Percentiles rank a stretch among this genome's conserved stretches.
Conservation (phyloP, 2,797 vertebrate genomes). For the Sebastes umbrosus region DNA sequence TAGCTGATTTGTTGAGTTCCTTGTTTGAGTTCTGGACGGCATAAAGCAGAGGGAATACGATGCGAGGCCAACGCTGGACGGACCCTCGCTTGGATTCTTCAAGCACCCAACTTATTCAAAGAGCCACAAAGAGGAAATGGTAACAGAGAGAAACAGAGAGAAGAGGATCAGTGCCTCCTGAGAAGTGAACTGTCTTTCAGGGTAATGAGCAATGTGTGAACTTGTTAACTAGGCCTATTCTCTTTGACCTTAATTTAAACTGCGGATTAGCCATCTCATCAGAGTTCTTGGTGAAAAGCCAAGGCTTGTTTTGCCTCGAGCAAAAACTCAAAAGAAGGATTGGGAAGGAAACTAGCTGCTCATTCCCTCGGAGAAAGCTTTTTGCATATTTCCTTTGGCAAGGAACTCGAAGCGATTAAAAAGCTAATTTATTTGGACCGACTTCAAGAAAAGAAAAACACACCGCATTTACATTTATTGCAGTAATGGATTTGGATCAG, state of each 20-base stretch:
- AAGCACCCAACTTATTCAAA: conserved; percentile 25
- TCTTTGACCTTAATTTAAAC: conserved; percentile 71
- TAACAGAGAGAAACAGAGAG: conserved; percentile 21
- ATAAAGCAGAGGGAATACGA: neutral
- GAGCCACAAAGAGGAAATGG: conserved; percentile 22
- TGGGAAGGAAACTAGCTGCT: conserved; percentile 58
- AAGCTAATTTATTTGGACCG: conserved; percentile 69
- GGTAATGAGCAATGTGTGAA: conserved; percentile 55
- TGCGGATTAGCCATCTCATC: conserved; percentile 70
- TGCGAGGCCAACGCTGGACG: conserved; percentile 1
- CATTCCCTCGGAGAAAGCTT: conserved; percentile 58
- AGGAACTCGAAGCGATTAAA: conserved; percentile 66
- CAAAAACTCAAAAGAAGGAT: conserved; percentile 60
- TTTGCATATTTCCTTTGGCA: conserved; percentile 68
- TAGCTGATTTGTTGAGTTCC: neutral
- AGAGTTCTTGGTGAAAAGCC: conserved; percentile 64
- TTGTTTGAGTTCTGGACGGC: conserved; percentile 5
- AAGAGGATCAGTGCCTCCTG: conserved; percentile 27
- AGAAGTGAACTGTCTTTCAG: conserved; percentile 42
- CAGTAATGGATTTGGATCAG: conserved; percentile 56
- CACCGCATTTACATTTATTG: conserved; percentile 34
- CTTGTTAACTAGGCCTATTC: conserved; percentile 57
- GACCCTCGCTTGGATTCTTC: conserved; percentile 38
- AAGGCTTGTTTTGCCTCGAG: conserved; percentile 62
- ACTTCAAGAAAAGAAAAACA: conserved; percentile 59